phyloP scores from a whole-genome alignment of 2,113 vertebrate species.

The Macroglossus sobrinus region DNA sequence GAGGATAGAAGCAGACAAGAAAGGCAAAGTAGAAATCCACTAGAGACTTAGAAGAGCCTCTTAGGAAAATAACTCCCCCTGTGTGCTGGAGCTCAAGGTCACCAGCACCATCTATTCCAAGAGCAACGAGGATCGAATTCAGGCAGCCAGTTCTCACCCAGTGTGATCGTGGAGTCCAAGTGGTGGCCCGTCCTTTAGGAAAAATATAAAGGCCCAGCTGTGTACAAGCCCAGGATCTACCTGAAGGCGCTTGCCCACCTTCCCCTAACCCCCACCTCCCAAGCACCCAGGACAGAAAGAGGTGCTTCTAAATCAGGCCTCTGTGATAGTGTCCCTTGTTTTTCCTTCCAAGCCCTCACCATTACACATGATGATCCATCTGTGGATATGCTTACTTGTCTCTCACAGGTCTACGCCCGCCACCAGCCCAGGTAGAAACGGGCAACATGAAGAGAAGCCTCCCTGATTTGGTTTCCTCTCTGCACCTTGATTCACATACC shows the following conservation, averaged over 20 bases:
- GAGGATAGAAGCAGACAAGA: background rate
- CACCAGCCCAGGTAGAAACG: background rate
- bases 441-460: background rate
- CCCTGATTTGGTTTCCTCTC: background rate
- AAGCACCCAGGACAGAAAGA: background rate
- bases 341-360: background rate
- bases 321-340: background rate
- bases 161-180: background rate
- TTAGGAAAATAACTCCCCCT: background rate
- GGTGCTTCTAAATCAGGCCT: background rate
- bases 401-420: background rate
- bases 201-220: background rate
- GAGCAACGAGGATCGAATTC: background rate
- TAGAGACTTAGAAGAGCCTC: background rate
- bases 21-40: background rate
- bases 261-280: background rate
- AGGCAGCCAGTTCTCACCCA: background rate
- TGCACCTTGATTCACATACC: accelerated
- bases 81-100: background rate
- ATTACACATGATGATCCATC: too few species aligned
- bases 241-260: background rate
- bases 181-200: background rate
- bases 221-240: background rate
- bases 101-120: background rate
- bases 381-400: background rate